Evolutionary conservation across 2,113 vertebrate species (phyloP), one percentile per base, ranked within the genome.

Genomic region (Ictalurus punctatus): DNA sequence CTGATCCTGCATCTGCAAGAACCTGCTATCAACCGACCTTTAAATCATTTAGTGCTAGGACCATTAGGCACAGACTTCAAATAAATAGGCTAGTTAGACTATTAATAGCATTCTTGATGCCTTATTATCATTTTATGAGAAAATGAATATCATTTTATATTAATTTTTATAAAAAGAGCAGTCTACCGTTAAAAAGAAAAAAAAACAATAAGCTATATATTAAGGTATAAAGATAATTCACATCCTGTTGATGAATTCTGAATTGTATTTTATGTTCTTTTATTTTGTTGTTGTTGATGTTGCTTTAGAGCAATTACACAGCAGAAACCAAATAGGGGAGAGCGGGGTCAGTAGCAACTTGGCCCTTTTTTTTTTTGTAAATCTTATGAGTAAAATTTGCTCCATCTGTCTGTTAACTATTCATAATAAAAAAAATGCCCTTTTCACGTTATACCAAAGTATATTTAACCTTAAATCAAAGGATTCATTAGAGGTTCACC

Each of bases 1-100:
- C 84, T 65, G 37, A 86, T 84, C 85, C 89, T 84, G 80, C 54
- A 82, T 40, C 52, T 80, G 83, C 65, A 88, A 54, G 52, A 63
- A 85, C 71, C 87, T 85, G 83, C 23, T 1, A n/a, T 63, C 74
- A 79, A 8, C 86, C 16, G 27, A 37, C 58, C 48, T 73, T 76
- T 76, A 84, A 40, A 88, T 54, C 27, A 76, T 65, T 74, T 12
- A 84, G 56, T n/a, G 6, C 14, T 34, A 71, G 65, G 23, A 40
- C 65, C 69, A 17, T 58, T 21, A 63, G 58, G 58, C 19, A 27
- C 16, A 83, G 81, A 63, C 58, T 63, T 83, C 37, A 63, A 58
- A 44, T 25, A 63, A 82, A 82, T 13, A 82, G 21, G 1, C 69
- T 25, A 19, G 52, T 52, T 27, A 52, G 58, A 83, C 16, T 63